Evolutionary conservation across 2,797 vertebrate species (phyloP).

Genomic region (Enteromius afrohamiltoni): DNA sequence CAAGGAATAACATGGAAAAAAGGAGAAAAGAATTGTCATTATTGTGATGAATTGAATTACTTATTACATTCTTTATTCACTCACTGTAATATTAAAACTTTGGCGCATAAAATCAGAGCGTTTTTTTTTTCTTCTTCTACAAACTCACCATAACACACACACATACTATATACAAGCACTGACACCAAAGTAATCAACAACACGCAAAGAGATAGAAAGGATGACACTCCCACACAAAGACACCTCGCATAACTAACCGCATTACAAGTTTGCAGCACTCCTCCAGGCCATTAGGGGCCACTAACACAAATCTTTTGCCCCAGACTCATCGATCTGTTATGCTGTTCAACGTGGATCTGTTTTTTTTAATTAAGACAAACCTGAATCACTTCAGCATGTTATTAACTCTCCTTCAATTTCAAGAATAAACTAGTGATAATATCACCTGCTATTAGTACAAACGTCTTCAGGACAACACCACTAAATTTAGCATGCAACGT

Average conservation of each 20-base stretch:
- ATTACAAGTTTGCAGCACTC: not conserved
- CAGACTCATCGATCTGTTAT: not conserved
- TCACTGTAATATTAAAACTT: not conserved
- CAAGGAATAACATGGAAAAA: not conserved
- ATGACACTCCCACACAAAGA: not conserved
- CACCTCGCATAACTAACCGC: not conserved
- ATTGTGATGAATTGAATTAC: not conserved
- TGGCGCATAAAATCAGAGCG: not conserved
- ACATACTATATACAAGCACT: not conserved
- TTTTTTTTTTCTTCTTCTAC: not conserved
- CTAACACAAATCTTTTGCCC: not conserved
- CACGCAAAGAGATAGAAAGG: not conserved
- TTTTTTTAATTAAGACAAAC: not conserved
- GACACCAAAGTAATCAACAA: not conserved
- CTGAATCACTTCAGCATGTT: not conserved
- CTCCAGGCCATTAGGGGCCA: constrained; percentile 33
- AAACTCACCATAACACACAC: not conserved
- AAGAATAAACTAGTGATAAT: not conserved
- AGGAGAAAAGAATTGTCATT: not conserved
- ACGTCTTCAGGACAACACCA: not conserved
- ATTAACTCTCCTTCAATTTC: not conserved
- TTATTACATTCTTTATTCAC: not conserved
- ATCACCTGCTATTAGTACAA: not conserved
- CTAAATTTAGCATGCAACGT: not conserved
- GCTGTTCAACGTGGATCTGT: not conserved